A percentile compares a stretch with the other conserved stretches of the same genome.
These are phyloP conservation scores for Pelochelys cantorii DNA, from an alignment of 2,797 vertebrate genomes.

Conservation along the genomic window DNA sequence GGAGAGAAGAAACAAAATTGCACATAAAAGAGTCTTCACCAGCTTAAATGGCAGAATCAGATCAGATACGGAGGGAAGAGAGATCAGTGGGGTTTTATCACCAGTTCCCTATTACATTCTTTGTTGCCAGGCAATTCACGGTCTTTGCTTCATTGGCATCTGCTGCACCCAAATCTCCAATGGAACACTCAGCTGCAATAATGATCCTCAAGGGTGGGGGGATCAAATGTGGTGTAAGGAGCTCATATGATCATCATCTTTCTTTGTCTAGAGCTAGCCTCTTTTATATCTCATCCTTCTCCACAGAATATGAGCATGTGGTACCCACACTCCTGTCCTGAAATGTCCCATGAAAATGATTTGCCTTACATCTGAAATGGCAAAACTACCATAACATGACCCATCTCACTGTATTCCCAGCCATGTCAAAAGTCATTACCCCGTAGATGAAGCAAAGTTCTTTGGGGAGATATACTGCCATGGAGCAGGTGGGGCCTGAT, in stretches of 20 bases:
- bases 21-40: neutral
- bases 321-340: neutral
- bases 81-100: neutral
- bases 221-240: neutral
- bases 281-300: neutral
- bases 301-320: neutral
- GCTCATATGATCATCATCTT: neutral
- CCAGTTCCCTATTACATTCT: neutral
- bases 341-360: neutral
- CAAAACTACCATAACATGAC: neutral
- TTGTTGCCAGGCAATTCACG: neutral
- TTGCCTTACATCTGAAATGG: accelerated
- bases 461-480: neutral
- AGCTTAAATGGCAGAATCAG: neutral
- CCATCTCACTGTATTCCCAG: accelerated
- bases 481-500: neutral
- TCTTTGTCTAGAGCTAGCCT: neutral
- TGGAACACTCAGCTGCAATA: neutral
- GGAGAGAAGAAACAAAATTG: neutral
- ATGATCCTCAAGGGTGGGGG: neutral
- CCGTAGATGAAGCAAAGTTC: neutral
- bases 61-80: neutral
- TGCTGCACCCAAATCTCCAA: neutral
- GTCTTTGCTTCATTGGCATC: neutral
- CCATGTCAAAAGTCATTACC: neutral